Base-by-base conservation (phyloP, 2,797 vertebrate species). In the Sebastes trivittatus region DNA sequence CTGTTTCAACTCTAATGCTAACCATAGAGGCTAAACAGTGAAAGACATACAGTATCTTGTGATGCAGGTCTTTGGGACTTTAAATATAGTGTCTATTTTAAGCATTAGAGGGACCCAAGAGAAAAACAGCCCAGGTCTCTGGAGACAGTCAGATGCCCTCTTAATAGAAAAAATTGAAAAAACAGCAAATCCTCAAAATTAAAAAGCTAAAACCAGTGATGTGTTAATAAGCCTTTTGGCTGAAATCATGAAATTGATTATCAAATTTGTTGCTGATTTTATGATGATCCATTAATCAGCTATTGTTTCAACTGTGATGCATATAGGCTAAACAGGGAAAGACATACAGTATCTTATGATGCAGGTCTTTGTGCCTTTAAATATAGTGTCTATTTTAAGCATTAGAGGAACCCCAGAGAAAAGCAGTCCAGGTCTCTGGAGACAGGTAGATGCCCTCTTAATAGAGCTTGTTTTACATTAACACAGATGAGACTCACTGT, bases 381-480 rank as follows among this genome's bases (percentile, higher is more conserved):
- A 85, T 67, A 18, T 16, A n/a, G 68, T 5, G 59, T 1, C 29
- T 80, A 78, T 75, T 75, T 89, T 82, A 75, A 73, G 58, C 63
- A 23, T 46, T 46, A 46, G 0, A 42, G 34, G 49, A 74, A 66
- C 77, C 71, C 55, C 52, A 69, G 72, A 76, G 75, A 52, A 25
- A 54, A 68, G 49, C 64, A 81, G 52, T 7, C 18, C 22, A 38
- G 25, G 7, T 68, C 70, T 56, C 66, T 22, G 10, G 52, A 42
- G 59, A 58, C 55, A 68, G 23, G 27, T 13, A 3, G 25, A 11
- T 10, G 60, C 14, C 27, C 60, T 68, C 38, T 38, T 7, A 29
- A 62, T 38, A 60, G 30, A 75, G 78, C 70, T 46, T 63, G 67
- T 38, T 68, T 60, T 4, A 25, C 11, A 60, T 29, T 2, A 11